Percentiles rank a stretch among this genome's conserved stretches.
Conservation (phyloP, 2,113 vertebrate species). For the Strix uralensis region DNA sequence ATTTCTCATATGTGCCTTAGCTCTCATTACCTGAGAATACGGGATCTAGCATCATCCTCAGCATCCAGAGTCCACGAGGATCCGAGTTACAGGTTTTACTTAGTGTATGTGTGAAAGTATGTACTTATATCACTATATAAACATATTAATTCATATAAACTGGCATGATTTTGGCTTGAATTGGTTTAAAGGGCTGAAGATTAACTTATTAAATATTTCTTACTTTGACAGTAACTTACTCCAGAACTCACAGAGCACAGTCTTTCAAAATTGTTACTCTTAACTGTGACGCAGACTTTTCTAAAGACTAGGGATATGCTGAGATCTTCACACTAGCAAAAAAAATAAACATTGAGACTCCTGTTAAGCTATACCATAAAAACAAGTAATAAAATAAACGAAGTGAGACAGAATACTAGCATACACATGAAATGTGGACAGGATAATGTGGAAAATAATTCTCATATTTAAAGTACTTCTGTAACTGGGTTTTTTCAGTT, state of each 20-base stretch:
- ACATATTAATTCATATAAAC: constrained; percentile 1
- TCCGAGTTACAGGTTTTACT: not conserved
- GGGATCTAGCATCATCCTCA: not conserved
- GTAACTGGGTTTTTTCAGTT: not conserved
- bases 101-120: not conserved
- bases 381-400: constrained; percentile 36
- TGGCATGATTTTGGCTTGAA: not conserved
- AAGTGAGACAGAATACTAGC: not conserved
- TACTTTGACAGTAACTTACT: not conserved
- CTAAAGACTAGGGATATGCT: not conserved
- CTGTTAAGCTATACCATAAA: not conserved
- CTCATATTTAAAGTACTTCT: not conserved
- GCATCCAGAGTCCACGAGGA: not conserved
- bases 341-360: not conserved
- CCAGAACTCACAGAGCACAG: not conserved
- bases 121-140: not conserved
- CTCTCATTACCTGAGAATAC: not conserved
- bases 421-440: not conserved
- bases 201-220: not conserved
- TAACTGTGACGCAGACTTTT: not conserved
- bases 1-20: not conserved
- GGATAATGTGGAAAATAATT: not conserved
- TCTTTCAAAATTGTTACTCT: constrained; percentile 17
- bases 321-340: not conserved
- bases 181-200: not conserved